Evolutionary conservation across 1,140 invertebrate species (phyloP), one percentile per base, ranked within the genome.

Genomic region (Aphaenogaster floridana): DNA sequence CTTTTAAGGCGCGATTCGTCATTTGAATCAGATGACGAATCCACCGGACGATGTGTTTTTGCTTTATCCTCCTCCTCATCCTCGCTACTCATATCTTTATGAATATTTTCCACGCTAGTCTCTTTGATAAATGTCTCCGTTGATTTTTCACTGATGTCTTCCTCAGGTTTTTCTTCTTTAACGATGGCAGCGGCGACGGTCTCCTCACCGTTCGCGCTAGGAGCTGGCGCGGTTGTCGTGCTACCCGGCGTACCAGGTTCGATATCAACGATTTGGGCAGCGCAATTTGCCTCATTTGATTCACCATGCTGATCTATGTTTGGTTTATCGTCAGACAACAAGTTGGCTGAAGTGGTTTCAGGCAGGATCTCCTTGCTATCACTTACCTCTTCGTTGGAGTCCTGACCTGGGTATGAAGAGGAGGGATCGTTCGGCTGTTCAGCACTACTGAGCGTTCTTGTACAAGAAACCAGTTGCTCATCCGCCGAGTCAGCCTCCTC

Each of bases 301-400:
- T 94, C 94, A 91, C 90, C 93, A 91, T 93, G 94, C 91, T 89
- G 93, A 95, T 95, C 95, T 95, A 95, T 94, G 94, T 95, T 94
- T 95, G 91, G 93, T 94, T 95, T 95, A 94, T 92, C 94, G 93
- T 95, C 95, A 95, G 95, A 95, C 95, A 91, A 94, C 95, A 91
- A 94, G 93, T 95, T 93, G 94, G 94, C 94, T 92, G 94, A 94
- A 91, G 95, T 93, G 93, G 92, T 93, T 94, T 95, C 94, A 90
- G 94, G 92, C 94, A 93, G 95, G 94, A 93, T 93, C 93, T 95
- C 95, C 95, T 95, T 95, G 93, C 92, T 93, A 95, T 95, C 95
- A 95, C 95, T 95, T 95, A 95, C 95, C 95, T 95, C 95, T 94
- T 95, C 93, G 86, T 92, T 92, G 92, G 93, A 93, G 88, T 93